Percentiles rank a stretch among this genome's conserved stretches.
Conservation (phyloP, 2,797 vertebrate species). For the Borostomias antarcticus region DNA sequence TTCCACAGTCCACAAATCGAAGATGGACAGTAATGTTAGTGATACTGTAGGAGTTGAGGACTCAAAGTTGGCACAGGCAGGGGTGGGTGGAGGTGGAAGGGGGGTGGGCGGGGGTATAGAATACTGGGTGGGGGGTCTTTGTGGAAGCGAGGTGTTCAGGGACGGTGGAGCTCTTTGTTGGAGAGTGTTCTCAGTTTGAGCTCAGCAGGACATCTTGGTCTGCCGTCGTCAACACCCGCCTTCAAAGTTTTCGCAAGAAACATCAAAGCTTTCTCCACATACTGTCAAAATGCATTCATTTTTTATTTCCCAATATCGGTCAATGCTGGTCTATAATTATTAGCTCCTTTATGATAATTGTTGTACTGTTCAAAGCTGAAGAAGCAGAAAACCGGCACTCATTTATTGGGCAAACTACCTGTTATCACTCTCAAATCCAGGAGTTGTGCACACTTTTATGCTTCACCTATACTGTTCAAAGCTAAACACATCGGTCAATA, state of each 20-base stretch:
- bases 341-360: constrained; percentile 30
- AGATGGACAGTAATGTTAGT: constrained; percentile 56
- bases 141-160: constrained; percentile 35
- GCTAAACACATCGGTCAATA: too few species aligned
- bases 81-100: constrained; percentile 30
- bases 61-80: constrained; percentile 46
- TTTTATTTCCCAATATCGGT: constrained; percentile 43
- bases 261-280: constrained; percentile 48
- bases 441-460: too few species aligned
- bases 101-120: constrained; percentile 12
- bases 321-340: constrained; percentile 13
- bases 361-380: constrained; percentile 46
- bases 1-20: constrained; percentile 52
- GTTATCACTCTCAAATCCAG: too few species aligned
- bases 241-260: constrained; percentile 59
- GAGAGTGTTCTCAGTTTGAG: constrained; percentile 53
- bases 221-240: constrained; percentile 47
- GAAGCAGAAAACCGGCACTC: not conserved
- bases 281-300: constrained; percentile 39
- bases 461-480: too few species aligned
- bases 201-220: constrained; percentile 53
- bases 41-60: constrained; percentile 58
- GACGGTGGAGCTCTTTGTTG: constrained; percentile 56
- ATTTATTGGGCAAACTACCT: too few species aligned
- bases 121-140: constrained; percentile 6